A percentile compares a stretch with the other conserved stretches of the same genome.
Evolutionary conservation across 2,113 vertebrate genomes (phyloP).

Genomic region (Siphamia tubifer): DNA sequence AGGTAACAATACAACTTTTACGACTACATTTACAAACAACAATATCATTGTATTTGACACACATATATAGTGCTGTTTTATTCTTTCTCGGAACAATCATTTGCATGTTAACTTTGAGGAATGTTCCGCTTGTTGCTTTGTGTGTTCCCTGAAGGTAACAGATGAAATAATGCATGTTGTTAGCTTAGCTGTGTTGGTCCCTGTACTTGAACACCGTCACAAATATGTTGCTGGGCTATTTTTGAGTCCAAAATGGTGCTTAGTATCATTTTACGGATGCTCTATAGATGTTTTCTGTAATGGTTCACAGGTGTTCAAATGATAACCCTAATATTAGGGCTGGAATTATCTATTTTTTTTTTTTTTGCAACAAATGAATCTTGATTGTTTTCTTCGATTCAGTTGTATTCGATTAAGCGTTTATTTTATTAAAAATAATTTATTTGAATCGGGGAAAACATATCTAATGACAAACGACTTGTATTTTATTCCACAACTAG

Average conservation of each 20-base stretch:
- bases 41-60: no score
- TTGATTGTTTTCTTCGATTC: no score
- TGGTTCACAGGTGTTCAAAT: neutral
- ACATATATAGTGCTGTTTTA: neutral
- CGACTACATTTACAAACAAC: no score
- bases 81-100: neutral
- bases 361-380: no score
- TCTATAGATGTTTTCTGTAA: neutral
- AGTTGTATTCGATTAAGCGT: no score
- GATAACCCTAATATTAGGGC: neutral
- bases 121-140: neutral
- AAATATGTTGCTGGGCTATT: neutral
- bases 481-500: no score
- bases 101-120: neutral
- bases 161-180: neutral
- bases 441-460: no score
- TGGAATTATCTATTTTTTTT: no score
- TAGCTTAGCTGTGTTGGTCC: no score
- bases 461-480: no score
- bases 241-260: neutral
- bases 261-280: neutral
- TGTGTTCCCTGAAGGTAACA: neutral
- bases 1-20: constrained; percentile 59
- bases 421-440: no score
- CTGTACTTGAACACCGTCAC: neutral